Evolutionary conservation across 2,888 invertebrate species (phyloP).

Genomic region (Bombylius major): DNA sequence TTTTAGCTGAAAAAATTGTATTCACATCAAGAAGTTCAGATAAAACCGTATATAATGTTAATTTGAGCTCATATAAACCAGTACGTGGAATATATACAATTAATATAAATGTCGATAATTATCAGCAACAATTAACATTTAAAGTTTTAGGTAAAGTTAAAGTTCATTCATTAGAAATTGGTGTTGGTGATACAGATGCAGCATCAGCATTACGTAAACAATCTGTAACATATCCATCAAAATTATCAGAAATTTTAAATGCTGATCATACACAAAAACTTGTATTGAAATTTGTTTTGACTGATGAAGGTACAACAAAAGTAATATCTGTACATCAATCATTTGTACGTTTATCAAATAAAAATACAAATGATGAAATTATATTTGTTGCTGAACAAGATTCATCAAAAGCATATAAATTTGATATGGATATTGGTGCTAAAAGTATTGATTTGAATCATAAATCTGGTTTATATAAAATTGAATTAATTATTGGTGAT

Average conservation of each 20-base stretch:
- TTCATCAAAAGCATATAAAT: constrained; percentile 62
- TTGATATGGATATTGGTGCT: constrained; percentile 78
- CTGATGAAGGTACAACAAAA: constrained; percentile 54
- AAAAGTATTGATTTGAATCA: constrained; percentile 67
- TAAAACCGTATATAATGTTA: constrained; percentile 60
- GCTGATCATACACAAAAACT: constrained; percentile 87
- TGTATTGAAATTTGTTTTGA: constrained; percentile 64
- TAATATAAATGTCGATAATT: constrained; percentile 55
- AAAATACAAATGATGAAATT: constrained; percentile 61
- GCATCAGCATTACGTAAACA: constrained; percentile 66
- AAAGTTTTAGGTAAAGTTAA: constrained; percentile 66
- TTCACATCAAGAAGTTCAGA: constrained; percentile 55
- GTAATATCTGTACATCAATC: constrained; percentile 72
- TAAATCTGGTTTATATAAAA: constrained; percentile 62
- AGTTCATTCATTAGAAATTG: constrained; percentile 69
- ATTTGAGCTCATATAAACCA: constrained; percentile 63
- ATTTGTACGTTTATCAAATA: constrained; percentile 65
- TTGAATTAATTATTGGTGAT: constrained; percentile 84
- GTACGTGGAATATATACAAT: constrained; percentile 78
- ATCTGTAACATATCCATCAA: constrained; percentile 60
- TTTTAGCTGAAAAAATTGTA: constrained; percentile 42
- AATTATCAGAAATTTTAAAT: constrained; percentile 53
- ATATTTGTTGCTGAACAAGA: constrained; percentile 90
- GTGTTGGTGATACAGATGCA: constrained; percentile 82
- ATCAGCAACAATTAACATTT: constrained; percentile 46